Conservation (phyloP, 2,797 vertebrate genomes). For the Rachycentron canadum region DNA sequence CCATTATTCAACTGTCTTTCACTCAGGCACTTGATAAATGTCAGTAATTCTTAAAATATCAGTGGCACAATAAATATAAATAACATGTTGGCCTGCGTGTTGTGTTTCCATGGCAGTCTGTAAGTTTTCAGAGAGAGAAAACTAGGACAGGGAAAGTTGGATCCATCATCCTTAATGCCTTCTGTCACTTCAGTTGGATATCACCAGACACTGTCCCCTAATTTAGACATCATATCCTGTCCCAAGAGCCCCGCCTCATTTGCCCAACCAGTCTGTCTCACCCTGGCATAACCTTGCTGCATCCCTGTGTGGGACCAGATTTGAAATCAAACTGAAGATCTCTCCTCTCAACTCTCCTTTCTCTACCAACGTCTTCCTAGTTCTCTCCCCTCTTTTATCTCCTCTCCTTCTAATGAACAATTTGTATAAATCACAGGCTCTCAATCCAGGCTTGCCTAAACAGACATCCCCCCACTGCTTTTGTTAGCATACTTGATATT, state of each 20-base stretch:
- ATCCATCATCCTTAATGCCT: conserved; percentile 71
- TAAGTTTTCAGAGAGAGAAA: conserved; percentile 63
- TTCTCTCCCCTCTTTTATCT: conserved; percentile 36
- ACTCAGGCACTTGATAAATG: conserved; percentile 49
- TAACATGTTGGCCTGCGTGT: conserved; percentile 49
- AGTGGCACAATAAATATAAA: conserved; percentile 72
- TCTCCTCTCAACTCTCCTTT: conserved; percentile 28
- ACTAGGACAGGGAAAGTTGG: conserved; percentile 74
- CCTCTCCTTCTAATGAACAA: conserved; percentile 19
- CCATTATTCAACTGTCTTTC: conserved; percentile 64
- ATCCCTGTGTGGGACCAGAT: conserved; percentile 28
- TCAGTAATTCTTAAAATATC: conserved; percentile 54
- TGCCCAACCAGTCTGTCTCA: conserved; percentile 57
- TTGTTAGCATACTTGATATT: conserved; percentile 38
- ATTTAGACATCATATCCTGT: conserved; percentile 75
- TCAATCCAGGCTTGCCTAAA: conserved; percentile 18
- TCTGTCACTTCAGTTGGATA: conserved; percentile 73
- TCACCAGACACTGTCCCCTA: conserved; percentile 65
- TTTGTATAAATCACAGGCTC: conserved; percentile 55
- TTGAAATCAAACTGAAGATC: conserved; percentile 49
- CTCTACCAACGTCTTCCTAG: not conserved
- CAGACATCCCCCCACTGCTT: conserved; percentile 34
- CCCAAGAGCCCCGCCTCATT: conserved; percentile 61
- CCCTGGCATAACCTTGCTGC: conserved; percentile 51
- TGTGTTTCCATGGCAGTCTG: conserved; percentile 47